phyloP scores from a whole-genome alignment of 1,140 invertebrate genomes.

The Euglossa dilemma region DNA sequence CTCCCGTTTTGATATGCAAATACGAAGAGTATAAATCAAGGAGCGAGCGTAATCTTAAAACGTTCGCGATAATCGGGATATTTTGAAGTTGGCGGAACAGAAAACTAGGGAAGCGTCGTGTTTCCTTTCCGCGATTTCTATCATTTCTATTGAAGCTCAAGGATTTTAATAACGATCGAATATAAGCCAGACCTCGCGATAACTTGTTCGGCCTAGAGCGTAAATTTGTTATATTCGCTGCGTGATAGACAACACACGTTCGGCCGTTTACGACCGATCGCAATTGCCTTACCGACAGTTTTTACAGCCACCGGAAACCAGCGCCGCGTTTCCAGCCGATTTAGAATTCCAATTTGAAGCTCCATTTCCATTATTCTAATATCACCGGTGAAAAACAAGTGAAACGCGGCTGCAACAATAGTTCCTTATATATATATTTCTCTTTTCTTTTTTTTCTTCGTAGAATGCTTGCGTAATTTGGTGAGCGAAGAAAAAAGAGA shows the following conservation, averaged over 20 bases:
- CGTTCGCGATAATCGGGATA: too few species aligned
- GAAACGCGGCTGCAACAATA: background rate
- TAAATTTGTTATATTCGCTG: background rate
- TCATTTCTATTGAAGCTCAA: background rate
- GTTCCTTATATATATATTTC: background rate
- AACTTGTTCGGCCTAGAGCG: background rate
- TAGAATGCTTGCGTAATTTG: background rate
- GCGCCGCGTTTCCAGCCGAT: background rate
- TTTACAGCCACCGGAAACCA: background rate
- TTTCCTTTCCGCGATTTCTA: background rate
- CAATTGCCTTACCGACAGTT: background rate
- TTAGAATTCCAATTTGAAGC: constrained; percentile 1
- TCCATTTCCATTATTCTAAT: background rate
- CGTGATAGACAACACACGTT: background rate
- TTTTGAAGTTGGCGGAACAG: background rate
- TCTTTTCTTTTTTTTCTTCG: too few species aligned
- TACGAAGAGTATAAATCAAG: too few species aligned
- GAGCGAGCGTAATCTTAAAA: too few species aligned
- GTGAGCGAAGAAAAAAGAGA: background rate
- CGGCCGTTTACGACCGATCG: too few species aligned
- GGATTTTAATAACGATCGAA: background rate
- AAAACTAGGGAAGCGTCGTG: too few species aligned
- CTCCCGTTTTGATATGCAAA: too few species aligned
- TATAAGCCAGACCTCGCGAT: background rate
- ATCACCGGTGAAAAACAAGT: background rate